Evolutionary conservation across 2,888 invertebrate genomes (phyloP).

Genomic region (Pantelozetes paolii): DNA sequence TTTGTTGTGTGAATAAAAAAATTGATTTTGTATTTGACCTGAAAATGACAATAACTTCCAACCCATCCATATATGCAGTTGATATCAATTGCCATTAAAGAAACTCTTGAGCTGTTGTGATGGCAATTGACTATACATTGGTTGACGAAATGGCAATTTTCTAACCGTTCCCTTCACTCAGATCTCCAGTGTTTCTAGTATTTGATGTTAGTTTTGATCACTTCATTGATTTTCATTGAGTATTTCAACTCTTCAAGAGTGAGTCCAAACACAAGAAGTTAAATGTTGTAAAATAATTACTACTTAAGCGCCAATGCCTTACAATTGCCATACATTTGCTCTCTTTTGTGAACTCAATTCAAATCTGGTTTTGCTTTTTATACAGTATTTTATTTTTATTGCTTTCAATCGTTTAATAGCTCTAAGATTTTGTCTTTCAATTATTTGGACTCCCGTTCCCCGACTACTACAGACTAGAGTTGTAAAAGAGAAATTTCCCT

Average conservation of each 20-base stretch:
- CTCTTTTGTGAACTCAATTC: slow-evolving; percentile 23
- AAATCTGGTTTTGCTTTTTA: slow-evolving; percentile 17
- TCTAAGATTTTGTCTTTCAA: neutral
- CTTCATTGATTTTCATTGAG: slow-evolving; percentile 36
- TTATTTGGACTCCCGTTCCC: neutral
- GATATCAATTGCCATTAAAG: slow-evolving; percentile 34
- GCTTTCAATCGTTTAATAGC: slow-evolving; percentile 23
- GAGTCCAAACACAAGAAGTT: neutral
- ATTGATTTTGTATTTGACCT: slow-evolving; percentile 30
- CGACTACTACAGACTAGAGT: neutral
- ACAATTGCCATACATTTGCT: slow-evolving; percentile 22
- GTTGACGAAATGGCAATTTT: slow-evolving; percentile 6
- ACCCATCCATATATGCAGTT: neutral
- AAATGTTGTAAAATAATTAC: slow-evolving; percentile 36
- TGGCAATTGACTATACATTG: neutral
- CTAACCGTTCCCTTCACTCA: neutral
- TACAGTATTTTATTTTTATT: slow-evolving; percentile 33
- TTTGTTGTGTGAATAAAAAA: slow-evolving; percentile 17
- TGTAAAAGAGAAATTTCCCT: too few relatives aligned
- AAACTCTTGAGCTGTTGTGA: neutral
- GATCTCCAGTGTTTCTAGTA: neutral
- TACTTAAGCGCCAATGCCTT: slow-evolving; percentile 32
- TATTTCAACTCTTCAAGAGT: slow-evolving; percentile 1
- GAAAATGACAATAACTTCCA: slow-evolving; percentile 32
- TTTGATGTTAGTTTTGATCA: slow-evolving; percentile 23